These are phyloP conservation scores for Actinernus sp. DNA, from an alignment of 92 coral and sea anemone species.

Conservation along the genomic window DNA sequence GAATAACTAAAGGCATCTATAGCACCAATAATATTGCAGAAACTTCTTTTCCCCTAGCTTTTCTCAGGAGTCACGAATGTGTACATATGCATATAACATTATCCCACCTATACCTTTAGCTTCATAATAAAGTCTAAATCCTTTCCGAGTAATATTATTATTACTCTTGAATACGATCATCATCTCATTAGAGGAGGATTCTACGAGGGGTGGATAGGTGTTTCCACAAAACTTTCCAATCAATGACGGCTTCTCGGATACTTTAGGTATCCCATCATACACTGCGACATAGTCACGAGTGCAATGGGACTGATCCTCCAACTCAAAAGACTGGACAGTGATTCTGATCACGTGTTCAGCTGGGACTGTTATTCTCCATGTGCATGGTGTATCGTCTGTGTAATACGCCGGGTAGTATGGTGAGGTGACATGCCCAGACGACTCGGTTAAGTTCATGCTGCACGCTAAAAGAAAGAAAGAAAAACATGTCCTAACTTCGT, in stretches of 20 bases:
- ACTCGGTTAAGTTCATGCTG: neutral
- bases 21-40: too few species aligned
- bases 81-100: too few species aligned
- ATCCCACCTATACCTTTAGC: neutral
- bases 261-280: constrained; percentile 52
- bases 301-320: constrained; percentile 55
- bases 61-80: too few species aligned
- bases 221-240: constrained; percentile 79
- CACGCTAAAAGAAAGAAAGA: constrained; percentile 10
- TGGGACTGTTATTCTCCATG: constrained; percentile 61
- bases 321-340: constrained; percentile 42
- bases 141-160: constrained; percentile 18
- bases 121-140: constrained; percentile 57
- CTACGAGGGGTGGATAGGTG: constrained; percentile 40
- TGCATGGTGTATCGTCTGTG: constrained; percentile 50
- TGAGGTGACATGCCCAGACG: constrained; percentile 51
- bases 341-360: constrained; percentile 60
- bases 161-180: constrained; percentile 57
- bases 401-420: constrained; percentile 81
- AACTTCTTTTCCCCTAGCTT: too few species aligned
- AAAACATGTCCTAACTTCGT: too few species aligned
- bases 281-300: constrained; percentile 63
- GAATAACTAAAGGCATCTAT: too few species aligned
- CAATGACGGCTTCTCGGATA: too few species aligned
- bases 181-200: constrained; percentile 52